Conservation (phyloP, 2,113 vertebrate species). For the Toxostoma redivivum region DNA sequence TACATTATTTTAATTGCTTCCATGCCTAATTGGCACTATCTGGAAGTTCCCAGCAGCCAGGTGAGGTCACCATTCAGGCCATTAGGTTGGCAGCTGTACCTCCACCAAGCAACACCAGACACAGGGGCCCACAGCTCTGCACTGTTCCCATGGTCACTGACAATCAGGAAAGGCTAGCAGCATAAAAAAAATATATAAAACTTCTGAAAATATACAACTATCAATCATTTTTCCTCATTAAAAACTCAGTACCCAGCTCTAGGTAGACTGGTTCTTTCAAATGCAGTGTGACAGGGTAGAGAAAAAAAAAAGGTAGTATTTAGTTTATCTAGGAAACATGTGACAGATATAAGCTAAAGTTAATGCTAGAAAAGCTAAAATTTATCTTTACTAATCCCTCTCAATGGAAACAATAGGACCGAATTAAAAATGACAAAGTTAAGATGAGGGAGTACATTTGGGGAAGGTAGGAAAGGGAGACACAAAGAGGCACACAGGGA, state of each 20-base stretch:
- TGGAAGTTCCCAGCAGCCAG: background rate
- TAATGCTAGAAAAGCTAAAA: background rate
- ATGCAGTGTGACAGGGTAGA: background rate
- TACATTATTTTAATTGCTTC: background rate
- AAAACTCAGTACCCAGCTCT: background rate
- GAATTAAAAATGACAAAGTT: background rate
- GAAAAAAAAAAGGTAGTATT: background rate
- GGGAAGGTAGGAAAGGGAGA: background rate
- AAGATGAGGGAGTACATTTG: background rate
- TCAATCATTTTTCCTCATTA: background rate
- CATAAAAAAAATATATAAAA: background rate
- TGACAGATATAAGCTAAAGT: conserved; percentile 12
- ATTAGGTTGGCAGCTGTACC: background rate
- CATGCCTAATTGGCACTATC: background rate
- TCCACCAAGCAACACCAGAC: background rate
- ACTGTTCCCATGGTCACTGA: too few species aligned
- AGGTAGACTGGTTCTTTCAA: background rate
- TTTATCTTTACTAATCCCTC: conserved; percentile 42
- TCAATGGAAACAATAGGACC: background rate
- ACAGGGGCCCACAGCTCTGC: fast-evolving
- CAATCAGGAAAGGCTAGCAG: background rate
- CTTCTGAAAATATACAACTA: background rate
- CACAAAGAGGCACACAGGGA: fast-evolving
- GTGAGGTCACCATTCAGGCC: background rate
- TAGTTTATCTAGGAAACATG: background rate